phyloP scores from a whole-genome alignment of 2,797 vertebrate genomes.

The Amblyopsis hoosieri region DNA sequence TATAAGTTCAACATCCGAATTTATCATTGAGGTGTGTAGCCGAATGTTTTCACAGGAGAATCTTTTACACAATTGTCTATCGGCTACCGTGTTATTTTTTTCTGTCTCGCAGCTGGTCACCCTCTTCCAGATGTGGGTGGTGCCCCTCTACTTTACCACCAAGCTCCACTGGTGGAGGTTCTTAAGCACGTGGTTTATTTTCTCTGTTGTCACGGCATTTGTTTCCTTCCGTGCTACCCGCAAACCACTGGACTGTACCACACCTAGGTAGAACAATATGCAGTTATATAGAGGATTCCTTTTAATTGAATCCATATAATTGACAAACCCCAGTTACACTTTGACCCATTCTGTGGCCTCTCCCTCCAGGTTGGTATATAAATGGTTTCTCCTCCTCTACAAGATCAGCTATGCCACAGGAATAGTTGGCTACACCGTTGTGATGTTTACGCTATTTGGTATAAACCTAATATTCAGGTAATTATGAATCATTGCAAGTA shows the following conservation, averaged over 20 bases:
- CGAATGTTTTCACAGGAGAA: neutral
- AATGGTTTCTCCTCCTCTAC: constrained; percentile 98
- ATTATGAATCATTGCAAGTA: constrained; percentile 46
- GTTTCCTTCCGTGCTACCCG: constrained; percentile 93
- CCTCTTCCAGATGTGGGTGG: constrained; percentile 99
- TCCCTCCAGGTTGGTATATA: constrained; percentile 90
- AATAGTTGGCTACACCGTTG: constrained; percentile 92
- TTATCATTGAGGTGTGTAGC: too few relatives aligned
- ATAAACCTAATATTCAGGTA: constrained; percentile 97
- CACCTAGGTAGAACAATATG: constrained; percentile 82
- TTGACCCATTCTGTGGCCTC: neutral
- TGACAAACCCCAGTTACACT: neutral
- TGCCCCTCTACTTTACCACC: constrained; percentile 97
- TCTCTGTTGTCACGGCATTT: constrained; percentile 93
- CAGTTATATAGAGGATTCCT: neutral
- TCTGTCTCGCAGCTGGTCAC: constrained; percentile 88
- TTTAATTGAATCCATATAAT: neutral
- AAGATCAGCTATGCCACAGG: constrained; percentile 97
- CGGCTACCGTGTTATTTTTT: neutral
- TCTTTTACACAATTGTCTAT: neutral
- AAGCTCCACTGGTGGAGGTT: constrained; percentile 98
- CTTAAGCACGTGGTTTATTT: constrained; percentile 92
- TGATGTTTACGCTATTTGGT: constrained; percentile 99
- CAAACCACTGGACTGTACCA: constrained; percentile 93
- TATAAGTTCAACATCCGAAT: too few relatives aligned